Conservation (phyloP, 2,888 invertebrate species). For the Ptychoptera albimana region DNA sequence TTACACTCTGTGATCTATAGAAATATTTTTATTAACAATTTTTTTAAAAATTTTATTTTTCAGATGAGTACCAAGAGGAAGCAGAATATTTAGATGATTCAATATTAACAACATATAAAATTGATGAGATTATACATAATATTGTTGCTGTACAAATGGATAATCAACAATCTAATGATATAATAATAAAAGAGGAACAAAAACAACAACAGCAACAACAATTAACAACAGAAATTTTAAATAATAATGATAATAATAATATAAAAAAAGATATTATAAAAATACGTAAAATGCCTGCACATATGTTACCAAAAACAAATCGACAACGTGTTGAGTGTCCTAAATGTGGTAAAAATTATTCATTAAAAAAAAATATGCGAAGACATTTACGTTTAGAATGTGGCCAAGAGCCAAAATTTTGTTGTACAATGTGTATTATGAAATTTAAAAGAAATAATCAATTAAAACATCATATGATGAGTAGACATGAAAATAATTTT, state of each 20-base stretch:
- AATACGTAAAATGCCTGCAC: constrained; percentile 1
- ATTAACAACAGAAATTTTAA: background rate
- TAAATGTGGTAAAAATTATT: constrained; percentile 32
- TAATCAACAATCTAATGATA: background rate
- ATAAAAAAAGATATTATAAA: background rate
- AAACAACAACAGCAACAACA: background rate
- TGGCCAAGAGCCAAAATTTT: constrained; percentile 52
- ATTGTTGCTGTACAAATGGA: too few relatives aligned
- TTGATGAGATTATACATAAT: too few relatives aligned
- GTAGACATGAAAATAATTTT: constrained; percentile 5
- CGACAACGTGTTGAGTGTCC: constrained; percentile 22
- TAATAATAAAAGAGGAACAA: background rate
- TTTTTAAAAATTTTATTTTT: background rate
- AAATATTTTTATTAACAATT: background rate
- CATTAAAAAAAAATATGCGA: constrained; percentile 33
- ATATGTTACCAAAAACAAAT: constrained; percentile 4
- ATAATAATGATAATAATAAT: background rate
- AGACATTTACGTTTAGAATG: constrained; percentile 36
- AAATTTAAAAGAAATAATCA: constrained; percentile 15
- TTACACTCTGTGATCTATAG: background rate
- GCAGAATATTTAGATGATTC: background rate
- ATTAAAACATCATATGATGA: constrained; percentile 12
- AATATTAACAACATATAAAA: too few relatives aligned
- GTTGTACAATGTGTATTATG: constrained; percentile 42
- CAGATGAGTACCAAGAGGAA: background rate